Base-by-base conservation (phyloP, 1,140 invertebrate genomes). In the Helicoverpa armigera region DNA sequence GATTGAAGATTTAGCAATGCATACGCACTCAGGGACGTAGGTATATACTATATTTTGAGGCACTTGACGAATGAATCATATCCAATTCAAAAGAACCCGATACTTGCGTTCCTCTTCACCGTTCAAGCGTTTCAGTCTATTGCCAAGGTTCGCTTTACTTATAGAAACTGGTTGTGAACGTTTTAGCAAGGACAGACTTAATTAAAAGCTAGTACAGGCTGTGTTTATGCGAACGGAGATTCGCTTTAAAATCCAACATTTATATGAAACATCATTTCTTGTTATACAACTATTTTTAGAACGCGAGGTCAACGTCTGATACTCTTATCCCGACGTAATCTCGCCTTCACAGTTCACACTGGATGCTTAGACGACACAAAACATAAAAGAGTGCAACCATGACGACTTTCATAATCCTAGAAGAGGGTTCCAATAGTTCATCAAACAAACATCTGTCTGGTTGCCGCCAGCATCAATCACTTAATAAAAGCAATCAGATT, bases 401-500 rank as follows among this genome's bases (percentile, higher is more conserved):
- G 31, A 11, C 16, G 14, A n/a, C 31, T 53, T 63, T 67, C 75
- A 67, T 50, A 77, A 77, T 16, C 61, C 13, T 2, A 51, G 29
- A 76, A 63, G 14, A 54, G 13, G 5, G 12, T 72, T 29, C 16
- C 43, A 76, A 63, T 76, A 11, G 73, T 63, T 51, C 9, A 76
- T 63, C 56, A 72, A 53, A 48, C 29, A 65, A 60, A 70, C 31
- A 31, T 56, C 54, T 80, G 58, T 75, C 70, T 70, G 48, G 60
- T 65, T 61, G n/a, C 58, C 50, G 31, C 70, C 51, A 73, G 72
- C 35, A 81, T 81, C 60, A 35, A 81, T 81, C 72, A 75, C 63
- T 81, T 67, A 69, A 81, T 81, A 75, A 65, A 81, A 58, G 56
- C 79, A 81, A 81, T 74, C 60, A 11, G 79, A 63, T 75, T 58